Evolutionary conservation across 2,888 invertebrate genomes (phyloP).

Genomic region (Tenthredo mesomela): DNA sequence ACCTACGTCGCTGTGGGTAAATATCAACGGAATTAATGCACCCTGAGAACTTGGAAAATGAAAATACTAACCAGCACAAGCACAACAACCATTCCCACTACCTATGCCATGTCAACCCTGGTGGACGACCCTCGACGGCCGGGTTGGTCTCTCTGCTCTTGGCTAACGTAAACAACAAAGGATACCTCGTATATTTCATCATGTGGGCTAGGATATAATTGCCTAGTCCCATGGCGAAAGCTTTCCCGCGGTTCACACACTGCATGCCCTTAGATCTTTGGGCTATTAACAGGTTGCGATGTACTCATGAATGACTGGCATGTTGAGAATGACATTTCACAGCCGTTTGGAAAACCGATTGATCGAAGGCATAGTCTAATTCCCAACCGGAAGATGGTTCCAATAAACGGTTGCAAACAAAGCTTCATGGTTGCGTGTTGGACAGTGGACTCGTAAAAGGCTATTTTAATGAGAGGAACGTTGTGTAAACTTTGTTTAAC

Average conservation of each 20-base stretch:
- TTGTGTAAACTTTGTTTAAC: not conserved
- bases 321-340: not conserved
- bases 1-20: constrained; percentile 12
- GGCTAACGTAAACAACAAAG: constrained; percentile 28
- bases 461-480: not conserved
- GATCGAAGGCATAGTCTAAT: not conserved
- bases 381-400: not conserved
- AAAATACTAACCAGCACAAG: constrained; percentile 1
- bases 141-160: not conserved
- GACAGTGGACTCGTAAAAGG: not conserved
- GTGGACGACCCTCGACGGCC: constrained; percentile 11
- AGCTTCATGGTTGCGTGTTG: no score
- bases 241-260: not conserved
- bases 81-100: not conserved
- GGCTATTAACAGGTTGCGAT: not conserved
- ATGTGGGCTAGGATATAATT: not conserved
- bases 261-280: not conserved
- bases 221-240: not conserved
- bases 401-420: not conserved
- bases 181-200: constrained; percentile 13
- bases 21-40: constrained; percentile 38
- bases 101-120: not conserved
- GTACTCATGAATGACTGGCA: not conserved
- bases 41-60: constrained; percentile 20
- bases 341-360: no score